These are phyloP conservation scores for Castor canadensis DNA, from an alignment of 2,113 vertebrate species.

Conservation along the genomic window DNA sequence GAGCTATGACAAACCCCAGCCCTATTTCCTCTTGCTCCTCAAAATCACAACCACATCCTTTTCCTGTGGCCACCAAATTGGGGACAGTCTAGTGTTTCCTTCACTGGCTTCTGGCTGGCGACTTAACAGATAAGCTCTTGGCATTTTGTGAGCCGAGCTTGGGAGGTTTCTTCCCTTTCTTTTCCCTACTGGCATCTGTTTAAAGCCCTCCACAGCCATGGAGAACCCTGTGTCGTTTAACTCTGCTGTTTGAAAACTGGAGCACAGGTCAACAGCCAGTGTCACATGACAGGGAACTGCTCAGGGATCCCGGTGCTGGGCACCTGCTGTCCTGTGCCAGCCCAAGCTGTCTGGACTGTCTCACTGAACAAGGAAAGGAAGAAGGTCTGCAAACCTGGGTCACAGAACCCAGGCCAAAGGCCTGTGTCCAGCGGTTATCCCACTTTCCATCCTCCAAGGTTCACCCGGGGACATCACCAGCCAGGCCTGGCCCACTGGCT, in stretches of 20 bases:
- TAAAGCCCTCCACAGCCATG: too few species aligned
- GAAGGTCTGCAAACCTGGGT: neutral
- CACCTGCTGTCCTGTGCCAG: neutral
- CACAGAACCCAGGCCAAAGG: too few species aligned
- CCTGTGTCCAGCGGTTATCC: too few species aligned
- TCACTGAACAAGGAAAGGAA: too few species aligned
- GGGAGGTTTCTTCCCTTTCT: constrained; percentile 51
- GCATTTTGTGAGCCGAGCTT: neutral
- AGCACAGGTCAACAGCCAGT: neutral
- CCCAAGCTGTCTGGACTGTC: fast-evolving
- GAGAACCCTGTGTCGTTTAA: too few species aligned
- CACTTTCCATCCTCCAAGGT: too few species aligned
- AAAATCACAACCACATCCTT: neutral
- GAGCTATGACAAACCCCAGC: neutral
- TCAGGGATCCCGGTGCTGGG: too few species aligned
- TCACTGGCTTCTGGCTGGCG: constrained; percentile 33
- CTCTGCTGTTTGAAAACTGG: too few species aligned
- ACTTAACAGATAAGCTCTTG: constrained; percentile 51
- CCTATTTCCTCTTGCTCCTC: neutral
- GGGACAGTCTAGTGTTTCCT: constrained; percentile 4
- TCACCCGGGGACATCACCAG: too few species aligned
- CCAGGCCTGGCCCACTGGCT: too few species aligned
- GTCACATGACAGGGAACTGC: neutral
- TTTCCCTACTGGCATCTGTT: neutral
- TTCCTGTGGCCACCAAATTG: constrained; percentile 14